These are phyloP conservation scores for Syrista parreyssii DNA, from an alignment of 2,888 invertebrate species.

Conservation along the genomic window DNA sequence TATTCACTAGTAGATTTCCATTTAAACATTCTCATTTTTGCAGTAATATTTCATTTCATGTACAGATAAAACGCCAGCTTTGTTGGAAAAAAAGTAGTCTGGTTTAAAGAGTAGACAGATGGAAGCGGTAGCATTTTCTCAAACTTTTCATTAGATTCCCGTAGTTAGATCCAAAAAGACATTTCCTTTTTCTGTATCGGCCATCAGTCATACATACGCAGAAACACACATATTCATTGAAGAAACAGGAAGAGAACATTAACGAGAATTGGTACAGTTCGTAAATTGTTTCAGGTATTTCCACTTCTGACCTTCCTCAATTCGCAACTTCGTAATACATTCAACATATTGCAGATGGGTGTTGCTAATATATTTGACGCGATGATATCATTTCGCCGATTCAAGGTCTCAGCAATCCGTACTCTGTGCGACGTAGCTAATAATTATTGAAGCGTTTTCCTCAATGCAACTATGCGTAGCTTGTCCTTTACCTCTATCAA, in stretches of 20 bases:
- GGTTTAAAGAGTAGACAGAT: neutral
- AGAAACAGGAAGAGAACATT: neutral
- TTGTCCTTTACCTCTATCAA: neutral
- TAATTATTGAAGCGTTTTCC: neutral
- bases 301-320: constrained; percentile 58
- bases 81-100: neutral
- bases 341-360: constrained; percentile 54
- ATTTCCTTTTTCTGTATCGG: neutral
- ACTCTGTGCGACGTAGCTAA: neutral
- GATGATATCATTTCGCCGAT: constrained; percentile 49
- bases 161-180: neutral
- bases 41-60: neutral
- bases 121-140: neutral
- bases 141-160: neutral
- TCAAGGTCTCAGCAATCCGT: constrained; percentile 51
- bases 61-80: neutral
- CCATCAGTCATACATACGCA: neutral
- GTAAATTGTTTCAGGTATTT: constrained; percentile 58
- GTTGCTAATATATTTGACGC: constrained; percentile 53
- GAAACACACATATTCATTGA: neutral
- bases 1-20: neutral
- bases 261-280: neutral
- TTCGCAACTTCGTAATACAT: constrained; percentile 56
- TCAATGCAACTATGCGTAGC: neutral
- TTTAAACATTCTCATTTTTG: neutral